Percentiles rank a stretch among this genome's conserved stretches.
These are phyloP conservation scores for Etheostoma perlongum DNA, from an alignment of 2,797 vertebrate species.

Conservation along the genomic window DNA sequence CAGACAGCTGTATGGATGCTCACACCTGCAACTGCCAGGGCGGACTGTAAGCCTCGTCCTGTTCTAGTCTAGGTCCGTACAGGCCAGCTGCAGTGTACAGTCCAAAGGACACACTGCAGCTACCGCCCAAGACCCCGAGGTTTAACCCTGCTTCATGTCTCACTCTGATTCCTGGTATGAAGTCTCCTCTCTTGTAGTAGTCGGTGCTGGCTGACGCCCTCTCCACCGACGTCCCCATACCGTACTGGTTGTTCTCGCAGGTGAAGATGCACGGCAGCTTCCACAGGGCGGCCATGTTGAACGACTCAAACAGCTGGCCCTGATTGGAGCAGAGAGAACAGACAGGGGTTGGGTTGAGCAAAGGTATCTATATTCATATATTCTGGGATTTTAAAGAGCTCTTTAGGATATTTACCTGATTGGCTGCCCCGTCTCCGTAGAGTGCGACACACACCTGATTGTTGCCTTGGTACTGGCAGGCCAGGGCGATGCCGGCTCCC, in stretches of 20 bases:
- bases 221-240: slow-evolving; percentile 95
- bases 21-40: slow-evolving; percentile 86
- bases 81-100: slow-evolving; percentile 65
- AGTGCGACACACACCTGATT: slow-evolving; percentile 91
- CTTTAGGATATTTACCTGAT: slow-evolving; percentile 83
- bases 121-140: slow-evolving; percentile 58
- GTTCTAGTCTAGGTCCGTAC: slow-evolving; percentile 76
- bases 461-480: slow-evolving; percentile 93
- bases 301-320: slow-evolving; percentile 96
- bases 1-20: slow-evolving; percentile 76
- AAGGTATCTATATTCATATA: accelerated
- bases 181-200: slow-evolving; percentile 95
- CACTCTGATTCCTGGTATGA: slow-evolving; percentile 93
- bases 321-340: slow-evolving; percentile 58
- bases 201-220: slow-evolving; percentile 92
- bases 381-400: accelerated
- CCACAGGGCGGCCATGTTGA: slow-evolving; percentile 97
- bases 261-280: slow-evolving; percentile 95
- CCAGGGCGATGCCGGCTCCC: slow-evolving; percentile 94
- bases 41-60: slow-evolving; percentile 31
- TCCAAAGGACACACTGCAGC: slow-evolving; percentile 57
- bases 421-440: slow-evolving; percentile 97
- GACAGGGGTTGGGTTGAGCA: accelerated
- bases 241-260: slow-evolving; percentile 96
- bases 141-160: slow-evolving; percentile 1